Evolutionary conservation across 2,113 vertebrate genomes (phyloP).

Genomic region (Clupea harengus): DNA sequence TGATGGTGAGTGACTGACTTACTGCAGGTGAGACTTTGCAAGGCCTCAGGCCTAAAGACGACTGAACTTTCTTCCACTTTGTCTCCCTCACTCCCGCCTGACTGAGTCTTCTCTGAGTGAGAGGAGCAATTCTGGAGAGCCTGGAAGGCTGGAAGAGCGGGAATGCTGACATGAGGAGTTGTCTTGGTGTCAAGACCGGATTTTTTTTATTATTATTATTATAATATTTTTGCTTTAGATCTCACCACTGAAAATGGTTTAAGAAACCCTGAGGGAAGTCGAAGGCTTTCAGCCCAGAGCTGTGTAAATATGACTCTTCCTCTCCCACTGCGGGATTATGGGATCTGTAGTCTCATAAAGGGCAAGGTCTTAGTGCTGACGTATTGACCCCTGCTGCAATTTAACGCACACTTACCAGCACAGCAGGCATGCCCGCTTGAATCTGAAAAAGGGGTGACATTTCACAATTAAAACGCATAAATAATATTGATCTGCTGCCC

Average conservation of each 20-base stretch:
- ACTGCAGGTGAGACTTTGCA: slow-evolving; percentile 41
- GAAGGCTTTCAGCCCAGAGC: slow-evolving; percentile 43
- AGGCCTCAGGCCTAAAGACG: slow-evolving; percentile 62
- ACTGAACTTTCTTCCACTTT: slow-evolving; percentile 48
- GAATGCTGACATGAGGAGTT: slow-evolving; percentile 49
- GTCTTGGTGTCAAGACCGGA: slow-evolving; percentile 61
- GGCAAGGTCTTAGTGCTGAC: slow-evolving; percentile 37
- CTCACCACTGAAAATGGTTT: not conserved
- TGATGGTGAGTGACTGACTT: not conserved
- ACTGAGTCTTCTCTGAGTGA: slow-evolving; percentile 19
- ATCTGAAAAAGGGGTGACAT: slow-evolving; percentile 17
- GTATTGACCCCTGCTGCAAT: slow-evolving; percentile 49
- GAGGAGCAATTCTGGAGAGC: slow-evolving; percentile 19
- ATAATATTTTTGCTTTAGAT: slow-evolving; percentile 12
- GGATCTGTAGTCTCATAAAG: slow-evolving; percentile 48
- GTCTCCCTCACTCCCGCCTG: slow-evolving; percentile 28
- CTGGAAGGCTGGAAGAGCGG: slow-evolving; percentile 29
- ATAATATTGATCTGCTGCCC: slow-evolving; percentile 17
- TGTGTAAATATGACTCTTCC: slow-evolving; percentile 61
- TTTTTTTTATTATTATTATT: slow-evolving; percentile 39
- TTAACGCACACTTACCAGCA: slow-evolving; percentile 28
- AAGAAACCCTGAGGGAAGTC: slow-evolving; percentile 14
- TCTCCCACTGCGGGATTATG: slow-evolving; percentile 53
- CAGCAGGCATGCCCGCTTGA: slow-evolving; percentile 14
- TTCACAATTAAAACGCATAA: not conserved